Conservation (phyloP, 2,888 invertebrate species). For the Nineta flava region DNA sequence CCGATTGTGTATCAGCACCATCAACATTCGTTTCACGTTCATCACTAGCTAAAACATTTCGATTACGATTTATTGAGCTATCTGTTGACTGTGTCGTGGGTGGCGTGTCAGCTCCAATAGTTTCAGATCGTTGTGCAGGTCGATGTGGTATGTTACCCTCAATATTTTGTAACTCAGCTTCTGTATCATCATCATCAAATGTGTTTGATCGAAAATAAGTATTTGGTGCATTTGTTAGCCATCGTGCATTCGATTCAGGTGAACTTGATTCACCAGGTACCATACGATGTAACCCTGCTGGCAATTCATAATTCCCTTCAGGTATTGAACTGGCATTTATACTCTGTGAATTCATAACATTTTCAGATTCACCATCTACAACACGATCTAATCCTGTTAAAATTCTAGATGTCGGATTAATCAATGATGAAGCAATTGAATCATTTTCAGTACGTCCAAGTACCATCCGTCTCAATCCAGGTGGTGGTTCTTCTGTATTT, state of each 20-base stretch:
- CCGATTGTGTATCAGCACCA: slow-evolving; percentile 29
- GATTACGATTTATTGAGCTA: slow-evolving; percentile 15
- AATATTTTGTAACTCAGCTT: slow-evolving; percentile 15
- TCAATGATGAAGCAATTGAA: slow-evolving; percentile 26
- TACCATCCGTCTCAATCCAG: slow-evolving; percentile 47
- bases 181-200: slow-evolving; percentile 14
- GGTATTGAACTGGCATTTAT: slow-evolving; percentile 14
- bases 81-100: slow-evolving; percentile 15
- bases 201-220: slow-evolving; percentile 3
- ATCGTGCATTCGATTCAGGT: slow-evolving; percentile 17
- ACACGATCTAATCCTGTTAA: slow-evolving; percentile 34
- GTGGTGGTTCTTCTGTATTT: slow-evolving; percentile 38
- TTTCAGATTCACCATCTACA: slow-evolving; percentile 35
- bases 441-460: slow-evolving; percentile 44
- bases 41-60: slow-evolving; percentile 10
- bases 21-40: slow-evolving; percentile 35
- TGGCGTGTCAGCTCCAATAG: slow-evolving; percentile 28
- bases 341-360: slow-evolving; percentile 26
- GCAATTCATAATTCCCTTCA: slow-evolving; percentile 21
- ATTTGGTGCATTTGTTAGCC: slow-evolving; percentile 4
- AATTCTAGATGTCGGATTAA: slow-evolving; percentile 32
- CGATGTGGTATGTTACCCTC: slow-evolving; percentile 16
- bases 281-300: slow-evolving; percentile 41
- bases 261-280: slow-evolving; percentile 45
- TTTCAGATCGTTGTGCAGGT: slow-evolving; percentile 24